phyloP scores from a whole-genome alignment of 37 sponge, comb jelly and placozoan species.

The Chondrilla cf. caribensis region DNA sequence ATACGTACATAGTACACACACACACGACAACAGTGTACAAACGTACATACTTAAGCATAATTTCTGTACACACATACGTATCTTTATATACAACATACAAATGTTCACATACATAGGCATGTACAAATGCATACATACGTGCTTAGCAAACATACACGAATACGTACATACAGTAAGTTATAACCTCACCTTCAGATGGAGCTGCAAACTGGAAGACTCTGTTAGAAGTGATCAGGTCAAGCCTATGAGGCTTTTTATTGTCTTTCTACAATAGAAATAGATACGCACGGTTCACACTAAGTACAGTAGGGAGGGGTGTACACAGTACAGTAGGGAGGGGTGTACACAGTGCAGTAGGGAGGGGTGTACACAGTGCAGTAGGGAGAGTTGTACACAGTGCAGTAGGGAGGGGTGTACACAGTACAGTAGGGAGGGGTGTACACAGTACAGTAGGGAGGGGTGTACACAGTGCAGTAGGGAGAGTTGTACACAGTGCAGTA shows the following conservation, averaged over 20 bases:
- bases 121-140: background rate
- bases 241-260: conserved; percentile 32
- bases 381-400: too few species aligned
- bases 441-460: too few species aligned
- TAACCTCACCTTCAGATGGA: conserved; percentile 24
- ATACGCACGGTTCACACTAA: too few species aligned
- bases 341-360: too few species aligned
- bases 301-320: too few species aligned
- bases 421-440: too few species aligned
- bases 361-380: too few species aligned
- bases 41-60: background rate
- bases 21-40: background rate
- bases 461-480: too few species aligned
- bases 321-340: too few species aligned
- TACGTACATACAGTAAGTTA: background rate
- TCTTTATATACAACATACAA: background rate
- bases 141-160: too few species aligned
- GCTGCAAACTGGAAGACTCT: conserved; percentile 80
- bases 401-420: too few species aligned
- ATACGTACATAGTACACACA: background rate
- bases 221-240: conserved; percentile 78
- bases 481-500: too few species aligned
- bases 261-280: conserved; percentile 24
- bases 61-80: background rate
- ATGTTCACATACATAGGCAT: background rate